Conservation (phyloP, 2,888 invertebrate genomes). For the Patella pellucida region DNA sequence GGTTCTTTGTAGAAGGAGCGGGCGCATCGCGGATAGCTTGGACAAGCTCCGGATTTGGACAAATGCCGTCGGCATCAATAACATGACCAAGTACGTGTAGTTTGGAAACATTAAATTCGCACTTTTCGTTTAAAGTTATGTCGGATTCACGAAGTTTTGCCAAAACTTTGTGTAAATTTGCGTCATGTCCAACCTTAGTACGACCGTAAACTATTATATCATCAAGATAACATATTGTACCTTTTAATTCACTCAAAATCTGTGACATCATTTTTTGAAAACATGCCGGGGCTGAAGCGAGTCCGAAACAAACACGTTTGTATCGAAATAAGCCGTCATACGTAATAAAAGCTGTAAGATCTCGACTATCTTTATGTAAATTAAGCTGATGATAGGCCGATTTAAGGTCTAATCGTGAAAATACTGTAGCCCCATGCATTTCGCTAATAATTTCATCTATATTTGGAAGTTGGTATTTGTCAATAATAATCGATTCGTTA, state of each 20-base stretch:
- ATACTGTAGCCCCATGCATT: background rate
- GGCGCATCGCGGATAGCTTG: background rate
- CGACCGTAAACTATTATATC: background rate
- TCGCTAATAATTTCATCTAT: conserved; percentile 6
- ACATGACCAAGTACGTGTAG: background rate
- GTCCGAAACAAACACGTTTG: background rate
- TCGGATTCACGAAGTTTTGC: background rate
- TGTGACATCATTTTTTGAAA: conserved; percentile 3
- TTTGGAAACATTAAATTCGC: background rate
- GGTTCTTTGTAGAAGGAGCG: background rate
- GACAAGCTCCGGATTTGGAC: background rate
- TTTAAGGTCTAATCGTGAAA: background rate
- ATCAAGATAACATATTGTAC: background rate
- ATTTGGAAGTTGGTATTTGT: background rate
- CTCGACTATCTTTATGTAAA: background rate
- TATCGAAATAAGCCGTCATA: background rate
- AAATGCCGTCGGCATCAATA: background rate
- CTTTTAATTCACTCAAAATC: background rate
- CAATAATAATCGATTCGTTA: background rate
- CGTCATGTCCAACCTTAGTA: background rate
- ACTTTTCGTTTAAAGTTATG: background rate
- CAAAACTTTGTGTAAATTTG: background rate
- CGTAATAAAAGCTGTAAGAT: conserved; percentile 1
- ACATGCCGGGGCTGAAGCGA: background rate
- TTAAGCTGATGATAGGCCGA: background rate